A percentile compares a stretch with the other conserved stretches of the same genome.
Evolutionary conservation across 1,140 invertebrate genomes (phyloP).

Genomic region (Orius insidiosus): DNA sequence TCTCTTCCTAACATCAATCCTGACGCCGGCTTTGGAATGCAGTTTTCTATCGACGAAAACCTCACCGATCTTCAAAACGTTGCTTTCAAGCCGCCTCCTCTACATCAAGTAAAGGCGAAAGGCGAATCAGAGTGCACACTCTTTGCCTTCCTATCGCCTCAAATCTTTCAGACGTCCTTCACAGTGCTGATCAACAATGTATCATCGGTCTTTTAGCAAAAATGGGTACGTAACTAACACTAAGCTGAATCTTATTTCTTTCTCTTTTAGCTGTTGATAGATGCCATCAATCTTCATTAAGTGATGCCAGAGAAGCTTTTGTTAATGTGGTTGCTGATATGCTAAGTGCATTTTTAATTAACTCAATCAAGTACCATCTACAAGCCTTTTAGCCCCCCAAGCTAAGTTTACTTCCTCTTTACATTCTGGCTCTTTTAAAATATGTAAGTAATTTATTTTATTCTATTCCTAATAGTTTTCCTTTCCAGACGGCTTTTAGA

Average conservation of each 20-base stretch:
- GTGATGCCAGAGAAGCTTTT: conserved; percentile 88
- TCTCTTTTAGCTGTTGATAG: conserved; percentile 94
- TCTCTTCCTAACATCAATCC: conserved; percentile 96
- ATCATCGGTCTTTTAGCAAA: conserved; percentile 83
- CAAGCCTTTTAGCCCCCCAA: conserved; percentile 50
- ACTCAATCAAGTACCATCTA: conserved; percentile 40
- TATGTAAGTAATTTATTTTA: conserved; percentile 44
- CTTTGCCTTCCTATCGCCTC: conserved; percentile 79
- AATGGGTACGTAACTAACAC: no score
- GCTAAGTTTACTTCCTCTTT: conserved; percentile 72
- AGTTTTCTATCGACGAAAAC: conserved; percentile 86
- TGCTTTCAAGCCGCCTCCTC: conserved; percentile 93
- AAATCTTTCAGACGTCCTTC: conserved; percentile 69
- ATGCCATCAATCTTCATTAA: conserved; percentile 63
- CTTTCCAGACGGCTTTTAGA: conserved; percentile 61
- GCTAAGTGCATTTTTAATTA: conserved; percentile 60
- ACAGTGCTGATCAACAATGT: conserved; percentile 87
- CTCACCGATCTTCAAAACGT: conserved; percentile 65
- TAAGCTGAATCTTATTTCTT: no score
- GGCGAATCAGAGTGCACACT: conserved; percentile 94
- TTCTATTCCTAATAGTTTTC: conserved; percentile 15
- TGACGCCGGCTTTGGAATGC: conserved; percentile 95
- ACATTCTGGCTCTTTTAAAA: conserved; percentile 81
- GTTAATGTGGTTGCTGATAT: conserved; percentile 90
- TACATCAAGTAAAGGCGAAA: conserved; percentile 93